Base-by-base conservation (phyloP, 2,888 invertebrate species). In the Melanophora roralis region DNA sequence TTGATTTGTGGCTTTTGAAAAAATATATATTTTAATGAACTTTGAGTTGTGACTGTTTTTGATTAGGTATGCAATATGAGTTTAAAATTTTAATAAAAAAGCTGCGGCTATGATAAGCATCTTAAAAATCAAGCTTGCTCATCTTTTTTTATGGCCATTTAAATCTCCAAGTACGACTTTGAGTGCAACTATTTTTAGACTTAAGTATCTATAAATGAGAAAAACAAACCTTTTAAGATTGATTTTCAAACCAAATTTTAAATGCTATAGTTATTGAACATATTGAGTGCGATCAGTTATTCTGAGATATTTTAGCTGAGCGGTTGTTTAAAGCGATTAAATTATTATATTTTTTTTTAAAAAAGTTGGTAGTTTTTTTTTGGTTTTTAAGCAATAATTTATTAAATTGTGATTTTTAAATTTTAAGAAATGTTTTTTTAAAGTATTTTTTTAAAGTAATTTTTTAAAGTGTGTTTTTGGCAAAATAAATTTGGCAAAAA, bases 281-380 rank as follows among this genome's bases (percentile, higher is more conserved):
- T 16, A 40, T 27, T 16, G 12, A 65, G 9, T 65, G 3, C 38
- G 38, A 67, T 80, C 75, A 80, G 79, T 80, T 67, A 67, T 62
- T 80, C 36, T 27, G 27, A 71, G 67, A 49, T 75, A 59, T 65
- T 72, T 62, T 36, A 38, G n/a, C 49, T 14, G 34, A 62, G 36
- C 71, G 75, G 79, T 80, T 67, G 75, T 75, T 43, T 40, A 34
- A 49, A 74, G 40, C 19, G 57, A 21, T 34, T 3, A 57, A 45
- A 19, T 49, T 57, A 4, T 49, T 45, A 57, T 8, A 14, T 11
- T 36, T 21, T 36, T 2, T 36, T n/a, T 47, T 12, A 40, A 3
- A 9, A 36, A 40, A 59, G n/a, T 59, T 21, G 38, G 1, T 8
- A 36, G 57, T 38, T 38, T 23, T 23, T 23, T 64, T 27, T n/a